Percentiles rank a stretch among this genome's conserved stretches.
Evolutionary conservation across 2,797 vertebrate genomes (phyloP).

Genomic region (Schizopygopsis pylzovi): DNA sequence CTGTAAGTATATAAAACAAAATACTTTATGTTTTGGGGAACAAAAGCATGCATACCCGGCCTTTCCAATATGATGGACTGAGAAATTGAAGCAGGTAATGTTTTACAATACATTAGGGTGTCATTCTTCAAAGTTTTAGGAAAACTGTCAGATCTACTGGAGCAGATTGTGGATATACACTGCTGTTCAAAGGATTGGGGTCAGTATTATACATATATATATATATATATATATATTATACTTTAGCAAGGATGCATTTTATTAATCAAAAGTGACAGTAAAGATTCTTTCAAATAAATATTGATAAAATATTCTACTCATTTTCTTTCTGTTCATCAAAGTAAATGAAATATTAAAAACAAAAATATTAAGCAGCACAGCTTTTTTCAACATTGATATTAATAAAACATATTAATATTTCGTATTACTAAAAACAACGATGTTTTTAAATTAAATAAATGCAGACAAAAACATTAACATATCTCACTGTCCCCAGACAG

Average conservation of each 20-base stretch:
- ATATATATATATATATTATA: too few species aligned
- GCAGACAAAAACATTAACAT: neutral
- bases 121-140: neutral
- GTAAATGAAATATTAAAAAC: neutral
- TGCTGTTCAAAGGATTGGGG: neutral
- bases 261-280: neutral
- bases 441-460: neutral
- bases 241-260: neutral
- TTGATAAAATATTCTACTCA: too few species aligned
- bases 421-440: neutral
- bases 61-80: neutral
- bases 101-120: neutral
- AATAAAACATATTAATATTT: neutral
- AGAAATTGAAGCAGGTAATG: neutral
- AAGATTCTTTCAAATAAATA: neutral
- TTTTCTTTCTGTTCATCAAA: neutral
- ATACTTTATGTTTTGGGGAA: neutral
- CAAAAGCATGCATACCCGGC: slow-evolving; percentile 37
- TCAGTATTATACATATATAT: neutral
- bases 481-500: neutral
- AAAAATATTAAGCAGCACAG: neutral
- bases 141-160: neutral
- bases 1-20: slow-evolving; percentile 6
- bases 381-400: neutral
- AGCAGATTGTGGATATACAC: neutral